Percentiles rank a stretch among this genome's conserved stretches.
Evolutionary conservation across 2,113 vertebrate species (phyloP).

Genomic region (Odontophorus gujanensis): DNA sequence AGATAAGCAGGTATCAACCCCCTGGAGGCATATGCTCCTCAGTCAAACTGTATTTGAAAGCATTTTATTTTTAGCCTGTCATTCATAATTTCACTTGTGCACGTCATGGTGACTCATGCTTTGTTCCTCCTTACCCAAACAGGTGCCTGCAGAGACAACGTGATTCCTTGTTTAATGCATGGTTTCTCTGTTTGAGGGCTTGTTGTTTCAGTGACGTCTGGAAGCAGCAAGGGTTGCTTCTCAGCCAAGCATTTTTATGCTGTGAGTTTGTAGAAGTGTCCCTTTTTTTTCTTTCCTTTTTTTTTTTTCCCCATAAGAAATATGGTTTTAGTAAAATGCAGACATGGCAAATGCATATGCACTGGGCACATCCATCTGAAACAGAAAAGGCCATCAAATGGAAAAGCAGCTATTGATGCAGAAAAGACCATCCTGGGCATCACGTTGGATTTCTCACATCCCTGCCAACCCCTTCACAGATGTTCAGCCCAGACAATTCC

Average conservation of each 20-base stretch:
- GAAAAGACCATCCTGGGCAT: background rate
- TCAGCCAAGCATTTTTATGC: background rate
- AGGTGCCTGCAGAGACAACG: background rate
- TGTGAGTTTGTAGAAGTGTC: background rate
- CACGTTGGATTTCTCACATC: background rate
- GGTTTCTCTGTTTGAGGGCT: background rate
- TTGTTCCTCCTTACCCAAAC: background rate
- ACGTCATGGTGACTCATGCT: conserved; percentile 32
- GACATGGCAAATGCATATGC: background rate
- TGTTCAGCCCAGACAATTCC: conserved; percentile 26
- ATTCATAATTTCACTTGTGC: background rate
- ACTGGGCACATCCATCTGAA: background rate
- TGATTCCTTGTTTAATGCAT: background rate
- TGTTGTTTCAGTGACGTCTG: background rate
- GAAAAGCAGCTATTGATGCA: conserved; percentile 14
- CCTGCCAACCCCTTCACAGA: conserved; percentile 16
- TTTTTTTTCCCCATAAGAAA: background rate
- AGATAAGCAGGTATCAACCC: background rate
- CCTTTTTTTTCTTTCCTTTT: background rate
- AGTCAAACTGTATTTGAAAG: conserved; percentile 4
- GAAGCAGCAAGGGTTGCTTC: background rate
- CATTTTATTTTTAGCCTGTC: conserved; percentile 61
- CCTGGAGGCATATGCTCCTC: background rate
- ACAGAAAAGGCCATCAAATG: background rate
- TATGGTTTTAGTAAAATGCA: background rate